Percentiles rank a stretch among this genome's conserved stretches.
phyloP scores from a whole-genome alignment of 1,140 invertebrate genomes.

The Zophobas atratus region DNA sequence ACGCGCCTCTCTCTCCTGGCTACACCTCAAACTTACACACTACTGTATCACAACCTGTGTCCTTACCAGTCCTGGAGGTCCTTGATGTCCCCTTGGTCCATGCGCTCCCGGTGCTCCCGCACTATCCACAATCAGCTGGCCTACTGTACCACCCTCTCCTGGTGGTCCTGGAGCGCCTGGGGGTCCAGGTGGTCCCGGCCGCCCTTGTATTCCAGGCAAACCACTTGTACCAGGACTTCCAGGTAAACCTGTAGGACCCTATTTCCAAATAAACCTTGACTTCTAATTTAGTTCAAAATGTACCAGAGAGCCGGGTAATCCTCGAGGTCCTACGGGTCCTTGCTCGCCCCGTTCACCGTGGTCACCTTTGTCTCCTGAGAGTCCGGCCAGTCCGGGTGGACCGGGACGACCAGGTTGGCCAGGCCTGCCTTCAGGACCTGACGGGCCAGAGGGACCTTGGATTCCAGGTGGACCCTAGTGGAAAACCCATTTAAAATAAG shows the following conservation, averaged over 20 bases:
- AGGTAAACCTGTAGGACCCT: conserved; percentile 55
- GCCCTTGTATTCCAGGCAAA: conserved; percentile 63
- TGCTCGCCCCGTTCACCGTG: conserved; percentile 68
- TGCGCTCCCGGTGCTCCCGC: conserved; percentile 60
- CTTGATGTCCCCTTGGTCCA: conserved; percentile 66
- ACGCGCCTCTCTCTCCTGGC: conserved; percentile 63
- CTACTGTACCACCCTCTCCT: conserved; percentile 58
- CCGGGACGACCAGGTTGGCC: conserved; percentile 69
- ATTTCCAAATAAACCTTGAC: neutral
- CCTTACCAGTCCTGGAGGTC: conserved; percentile 64
- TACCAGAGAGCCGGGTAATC: conserved; percentile 53
- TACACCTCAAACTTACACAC: conserved; percentile 36
- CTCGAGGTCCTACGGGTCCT: conserved; percentile 75
- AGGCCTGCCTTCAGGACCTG: conserved; percentile 69
- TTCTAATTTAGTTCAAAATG: neutral
- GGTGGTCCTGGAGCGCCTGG: conserved; percentile 61
- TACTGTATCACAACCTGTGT: neutral
- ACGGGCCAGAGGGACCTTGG: conserved; percentile 64
- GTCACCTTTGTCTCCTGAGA: conserved; percentile 67
- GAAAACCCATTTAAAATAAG: neutral
- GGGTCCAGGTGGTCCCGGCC: conserved; percentile 57
- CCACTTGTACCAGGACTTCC: conserved; percentile 66
- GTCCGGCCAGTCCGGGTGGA: conserved; percentile 56
- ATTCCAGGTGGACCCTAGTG: conserved; percentile 61
- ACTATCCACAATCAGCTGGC: conserved; percentile 49